phyloP scores from a whole-genome alignment of 1,140 invertebrate species.

The Eumeta japonica region DNA sequence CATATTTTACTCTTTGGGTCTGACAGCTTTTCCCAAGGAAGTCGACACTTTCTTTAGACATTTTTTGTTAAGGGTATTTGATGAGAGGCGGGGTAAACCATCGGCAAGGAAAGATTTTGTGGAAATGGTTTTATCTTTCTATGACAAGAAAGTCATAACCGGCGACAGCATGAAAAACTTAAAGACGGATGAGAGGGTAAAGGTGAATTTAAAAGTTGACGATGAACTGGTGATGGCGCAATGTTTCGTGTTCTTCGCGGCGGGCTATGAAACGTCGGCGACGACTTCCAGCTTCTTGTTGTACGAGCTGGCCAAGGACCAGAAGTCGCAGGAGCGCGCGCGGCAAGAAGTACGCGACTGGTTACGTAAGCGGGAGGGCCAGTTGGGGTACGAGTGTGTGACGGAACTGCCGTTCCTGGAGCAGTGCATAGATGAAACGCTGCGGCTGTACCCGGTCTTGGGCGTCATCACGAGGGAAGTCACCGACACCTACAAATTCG shows the following conservation, averaged over 20 bases:
- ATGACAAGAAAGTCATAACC: conserved; percentile 9
- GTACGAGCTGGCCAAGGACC: conserved; percentile 54
- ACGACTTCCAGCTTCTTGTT: conserved; percentile 46
- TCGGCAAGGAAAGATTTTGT: conserved; percentile 16
- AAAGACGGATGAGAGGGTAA: conserved; percentile 7
- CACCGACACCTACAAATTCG: conserved; percentile 29
- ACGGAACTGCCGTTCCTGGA: conserved; percentile 32
- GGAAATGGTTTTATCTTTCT: conserved; percentile 16
- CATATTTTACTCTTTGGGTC: conserved; percentile 14
- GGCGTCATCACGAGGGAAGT: conserved; percentile 15
- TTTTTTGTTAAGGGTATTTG: conserved; percentile 10
- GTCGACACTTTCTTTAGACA: conserved; percentile 10
- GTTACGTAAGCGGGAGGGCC: conserved; percentile 26
- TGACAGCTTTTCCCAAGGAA: conserved; percentile 3
- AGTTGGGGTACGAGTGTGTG: conserved; percentile 34
- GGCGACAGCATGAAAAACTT: conserved; percentile 12
- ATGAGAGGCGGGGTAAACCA: conserved; percentile 9
- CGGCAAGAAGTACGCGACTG: conserved; percentile 55
- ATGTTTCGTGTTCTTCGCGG: conserved; percentile 65
- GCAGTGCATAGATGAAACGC: conserved; percentile 16
- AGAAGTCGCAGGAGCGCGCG: conserved; percentile 46
- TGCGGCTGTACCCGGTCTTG: conserved; percentile 28
- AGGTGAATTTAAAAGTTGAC: conserved; percentile 8
- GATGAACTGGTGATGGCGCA: conserved; percentile 62
- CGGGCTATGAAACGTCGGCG: conserved; percentile 56